Evolutionary conservation across 2,888 invertebrate genomes (phyloP).

Genomic region (Eumerus sabulonum): DNA sequence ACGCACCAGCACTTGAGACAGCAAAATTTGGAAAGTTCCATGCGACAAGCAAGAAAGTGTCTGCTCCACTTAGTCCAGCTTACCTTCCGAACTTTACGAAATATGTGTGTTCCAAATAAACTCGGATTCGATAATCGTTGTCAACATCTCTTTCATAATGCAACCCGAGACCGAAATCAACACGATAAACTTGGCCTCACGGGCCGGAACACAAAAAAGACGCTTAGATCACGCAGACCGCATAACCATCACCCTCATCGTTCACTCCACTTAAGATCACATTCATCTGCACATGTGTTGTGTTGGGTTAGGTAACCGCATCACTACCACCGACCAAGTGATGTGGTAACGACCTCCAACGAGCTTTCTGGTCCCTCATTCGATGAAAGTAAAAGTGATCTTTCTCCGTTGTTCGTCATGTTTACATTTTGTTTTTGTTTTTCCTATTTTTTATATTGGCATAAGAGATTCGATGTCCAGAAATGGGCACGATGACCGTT

Average conservation of each 20-base stretch:
- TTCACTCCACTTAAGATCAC: constrained; percentile 52
- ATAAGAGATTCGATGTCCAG: constrained; percentile 18
- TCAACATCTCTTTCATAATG: constrained; percentile 47
- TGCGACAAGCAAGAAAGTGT: constrained; percentile 16
- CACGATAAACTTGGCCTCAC: constrained; percentile 50
- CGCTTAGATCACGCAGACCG: constrained; percentile 38
- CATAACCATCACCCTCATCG: constrained; percentile 9
- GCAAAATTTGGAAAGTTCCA: constrained; percentile 45
- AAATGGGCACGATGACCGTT: constrained; percentile 64
- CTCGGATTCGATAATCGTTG: constrained; percentile 34
- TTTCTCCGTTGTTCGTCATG: constrained; percentile 17
- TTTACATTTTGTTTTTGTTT: constrained; percentile 49
- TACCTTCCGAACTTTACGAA: not conserved
- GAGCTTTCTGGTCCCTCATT: constrained; percentile 18
- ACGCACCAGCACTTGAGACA: not conserved
- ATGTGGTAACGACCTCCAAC: constrained; percentile 64
- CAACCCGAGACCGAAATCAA: constrained; percentile 16
- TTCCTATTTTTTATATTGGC: constrained; percentile 47
- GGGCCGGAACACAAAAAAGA: constrained; percentile 28
- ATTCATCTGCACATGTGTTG: constrained; percentile 26
- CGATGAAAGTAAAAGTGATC: constrained; percentile 8
- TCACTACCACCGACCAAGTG: constrained; percentile 19
- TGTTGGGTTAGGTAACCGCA: constrained; percentile 45
- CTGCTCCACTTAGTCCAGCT: constrained; percentile 42
- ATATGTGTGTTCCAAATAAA: constrained; percentile 9